phyloP scores from a whole-genome alignment of 2,888 invertebrate genomes.

The Griposia aprilina region DNA sequence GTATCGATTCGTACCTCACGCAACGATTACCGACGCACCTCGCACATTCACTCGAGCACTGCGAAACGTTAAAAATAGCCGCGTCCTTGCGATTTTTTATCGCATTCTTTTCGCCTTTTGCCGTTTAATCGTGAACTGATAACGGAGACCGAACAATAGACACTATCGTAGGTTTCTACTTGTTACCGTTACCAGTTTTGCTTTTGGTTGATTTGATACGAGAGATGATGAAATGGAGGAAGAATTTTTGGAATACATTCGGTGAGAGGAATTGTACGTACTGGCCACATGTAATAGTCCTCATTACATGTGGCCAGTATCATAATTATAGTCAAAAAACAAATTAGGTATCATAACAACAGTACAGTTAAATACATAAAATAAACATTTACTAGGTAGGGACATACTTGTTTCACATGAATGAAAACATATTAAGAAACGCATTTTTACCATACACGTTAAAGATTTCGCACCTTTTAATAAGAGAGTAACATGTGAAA shows the following conservation, averaged over 20 bases:
- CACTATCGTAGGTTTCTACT: conserved; percentile 36
- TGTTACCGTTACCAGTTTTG: conserved; percentile 16
- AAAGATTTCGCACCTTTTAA: background rate
- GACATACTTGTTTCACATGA: background rate
- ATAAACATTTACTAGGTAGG: conserved; percentile 29
- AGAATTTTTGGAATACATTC: conserved; percentile 5
- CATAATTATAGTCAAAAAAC: conserved; percentile 16
- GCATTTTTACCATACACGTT: background rate
- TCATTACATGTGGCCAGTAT: too few relatives aligned
- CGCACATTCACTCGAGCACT: conserved; percentile 65
- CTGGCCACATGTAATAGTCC: too few relatives aligned
- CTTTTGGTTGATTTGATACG: conserved; percentile 13
- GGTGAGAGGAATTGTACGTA: background rate
- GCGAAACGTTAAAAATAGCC: conserved; percentile 66
- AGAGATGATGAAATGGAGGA: background rate
- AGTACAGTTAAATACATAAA: conserved; percentile 18
- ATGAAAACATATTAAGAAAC: too few relatives aligned
- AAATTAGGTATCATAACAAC: conserved; percentile 13
- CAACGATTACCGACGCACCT: conserved; percentile 51
- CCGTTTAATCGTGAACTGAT: conserved; percentile 49
- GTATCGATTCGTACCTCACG: conserved; percentile 51
- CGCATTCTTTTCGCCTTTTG: conserved; percentile 59
- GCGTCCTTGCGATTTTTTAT: conserved; percentile 68
- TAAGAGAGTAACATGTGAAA: background rate
- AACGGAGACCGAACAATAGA: conserved; percentile 58